phyloP scores from a whole-genome alignment of 2,888 invertebrate genomes.

The Chymomyza caudatula region DNA sequence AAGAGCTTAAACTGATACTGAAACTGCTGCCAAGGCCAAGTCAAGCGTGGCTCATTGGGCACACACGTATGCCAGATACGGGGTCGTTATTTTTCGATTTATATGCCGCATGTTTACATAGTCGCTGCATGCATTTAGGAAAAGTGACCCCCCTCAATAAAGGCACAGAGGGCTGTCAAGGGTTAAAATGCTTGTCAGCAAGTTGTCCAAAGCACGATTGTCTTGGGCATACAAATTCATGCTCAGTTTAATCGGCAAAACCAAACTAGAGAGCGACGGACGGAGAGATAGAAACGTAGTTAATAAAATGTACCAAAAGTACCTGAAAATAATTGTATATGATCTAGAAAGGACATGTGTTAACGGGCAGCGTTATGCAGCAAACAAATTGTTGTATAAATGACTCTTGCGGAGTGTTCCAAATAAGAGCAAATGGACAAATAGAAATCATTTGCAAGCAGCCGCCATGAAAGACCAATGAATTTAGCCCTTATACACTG shows the following conservation, averaged over 20 bases:
- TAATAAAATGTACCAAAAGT: neutral
- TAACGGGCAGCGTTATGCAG: neutral
- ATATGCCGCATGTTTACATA: neutral
- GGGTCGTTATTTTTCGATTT: neutral
- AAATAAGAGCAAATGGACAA: too few species aligned
- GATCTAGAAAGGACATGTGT: neutral
- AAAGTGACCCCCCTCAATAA: neutral
- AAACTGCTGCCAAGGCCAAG: slow-evolving; percentile 3
- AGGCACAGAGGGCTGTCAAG: neutral
- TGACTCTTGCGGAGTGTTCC: too few species aligned
- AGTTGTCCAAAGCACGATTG: neutral
- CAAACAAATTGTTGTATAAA: too few species aligned
- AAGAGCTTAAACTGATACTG: neutral
- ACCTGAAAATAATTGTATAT: neutral
- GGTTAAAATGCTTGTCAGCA: neutral
- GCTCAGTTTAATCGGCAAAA: neutral
- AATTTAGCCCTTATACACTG: too few species aligned
- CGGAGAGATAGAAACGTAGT: neutral
- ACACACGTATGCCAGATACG: neutral
- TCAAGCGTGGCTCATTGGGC: neutral
- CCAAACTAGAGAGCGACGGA: neutral
- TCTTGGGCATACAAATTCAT: neutral
- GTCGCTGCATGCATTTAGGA: neutral
- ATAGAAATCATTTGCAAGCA: too few species aligned
- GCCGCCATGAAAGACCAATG: too few species aligned